phyloP scores from a whole-genome alignment of 1,140 invertebrate species.

The Hormaphis cornu region DNA sequence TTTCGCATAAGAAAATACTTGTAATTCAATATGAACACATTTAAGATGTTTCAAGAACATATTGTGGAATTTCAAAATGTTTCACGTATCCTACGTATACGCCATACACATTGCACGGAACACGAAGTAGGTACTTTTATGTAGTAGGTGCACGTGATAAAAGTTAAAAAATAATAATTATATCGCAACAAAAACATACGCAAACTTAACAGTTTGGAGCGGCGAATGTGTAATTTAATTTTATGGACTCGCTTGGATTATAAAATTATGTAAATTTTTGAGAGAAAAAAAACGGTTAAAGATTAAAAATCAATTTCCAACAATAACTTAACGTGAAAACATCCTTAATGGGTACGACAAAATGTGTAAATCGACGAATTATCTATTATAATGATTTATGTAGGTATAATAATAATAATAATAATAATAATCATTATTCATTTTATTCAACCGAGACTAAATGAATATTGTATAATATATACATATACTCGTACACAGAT shows the following conservation, averaged over 20 bases:
- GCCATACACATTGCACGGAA: too few species aligned
- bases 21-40: too few species aligned
- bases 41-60: too few species aligned
- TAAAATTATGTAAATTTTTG: constrained; percentile 16
- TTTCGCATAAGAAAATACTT: too few species aligned
- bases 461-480: too few species aligned
- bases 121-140: too few species aligned
- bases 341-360: background rate
- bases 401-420: background rate
- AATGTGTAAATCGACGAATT: background rate
- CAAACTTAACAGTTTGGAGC: background rate
- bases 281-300: background rate
- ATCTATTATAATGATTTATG: background rate
- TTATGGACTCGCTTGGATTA: background rate
- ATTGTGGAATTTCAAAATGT: too few species aligned
- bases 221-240: background rate
- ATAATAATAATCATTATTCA: too few species aligned
- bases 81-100: too few species aligned
- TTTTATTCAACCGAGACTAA: too few species aligned
- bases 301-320: constrained; percentile 18
- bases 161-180: constrained; percentile 4
- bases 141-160: background rate
- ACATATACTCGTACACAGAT: too few species aligned
- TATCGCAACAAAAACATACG: background rate
- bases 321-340: background rate